Evolutionary conservation across 2,797 vertebrate species (phyloP).

Genomic region (Acridotheres tristis): DNA sequence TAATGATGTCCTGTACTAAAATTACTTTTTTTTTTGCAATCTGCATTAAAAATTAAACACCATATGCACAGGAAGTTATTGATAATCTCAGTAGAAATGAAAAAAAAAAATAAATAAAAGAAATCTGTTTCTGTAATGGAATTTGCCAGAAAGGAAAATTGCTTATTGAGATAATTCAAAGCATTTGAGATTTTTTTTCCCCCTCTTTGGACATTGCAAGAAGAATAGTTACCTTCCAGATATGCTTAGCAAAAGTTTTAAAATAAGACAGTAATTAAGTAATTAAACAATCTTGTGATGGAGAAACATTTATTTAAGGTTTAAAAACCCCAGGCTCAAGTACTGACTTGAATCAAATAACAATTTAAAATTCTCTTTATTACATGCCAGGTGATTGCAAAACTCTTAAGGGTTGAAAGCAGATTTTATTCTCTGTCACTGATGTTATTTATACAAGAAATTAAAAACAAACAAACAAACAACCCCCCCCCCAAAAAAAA

Average conservation of each 20-base stretch:
- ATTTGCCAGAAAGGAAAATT: neutral
- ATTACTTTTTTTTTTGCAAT: neutral
- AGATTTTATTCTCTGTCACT: neutral
- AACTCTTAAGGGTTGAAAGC: neutral
- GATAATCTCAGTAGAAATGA: neutral
- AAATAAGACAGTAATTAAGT: neutral
- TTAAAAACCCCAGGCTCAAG: neutral
- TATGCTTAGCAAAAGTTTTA: neutral
- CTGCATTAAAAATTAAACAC: neutral
- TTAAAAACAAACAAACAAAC: neutral
- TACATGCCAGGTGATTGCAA: neutral
- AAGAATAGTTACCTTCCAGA: neutral
- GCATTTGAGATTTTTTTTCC: neutral
- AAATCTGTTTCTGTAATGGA: neutral
- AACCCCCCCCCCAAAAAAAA: fast-evolving
- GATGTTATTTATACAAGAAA: neutral
- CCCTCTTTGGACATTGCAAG: neutral
- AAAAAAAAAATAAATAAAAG: neutral
- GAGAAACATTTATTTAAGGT: neutral
- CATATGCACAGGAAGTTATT: neutral
- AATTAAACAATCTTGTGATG: neutral
- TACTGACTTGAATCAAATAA: neutral
- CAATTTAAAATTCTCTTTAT: neutral
- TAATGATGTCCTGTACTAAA: neutral
- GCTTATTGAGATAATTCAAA: neutral